Base-by-base conservation (phyloP, 2,797 vertebrate species). In the Pagetopsis macropterus region DNA sequence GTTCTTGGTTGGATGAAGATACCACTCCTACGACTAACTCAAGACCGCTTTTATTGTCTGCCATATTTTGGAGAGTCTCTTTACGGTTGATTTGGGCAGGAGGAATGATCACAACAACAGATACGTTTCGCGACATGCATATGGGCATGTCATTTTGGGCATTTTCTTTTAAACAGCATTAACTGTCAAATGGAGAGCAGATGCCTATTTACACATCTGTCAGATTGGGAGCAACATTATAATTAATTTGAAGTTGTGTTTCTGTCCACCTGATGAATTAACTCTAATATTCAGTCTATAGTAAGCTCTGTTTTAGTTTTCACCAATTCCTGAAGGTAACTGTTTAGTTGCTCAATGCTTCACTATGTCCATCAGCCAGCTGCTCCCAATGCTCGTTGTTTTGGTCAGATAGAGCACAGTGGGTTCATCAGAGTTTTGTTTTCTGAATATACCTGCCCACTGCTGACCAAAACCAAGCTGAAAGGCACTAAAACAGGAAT, bases 1-100 rank as follows among this genome's bases (percentile, higher is more conserved):
- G 58, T 68, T 49, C 45, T 49, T 55, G 8, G 44, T 37, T 37
- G 33, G 33, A 37, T 58, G 44, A 70, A 31, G 17, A 33, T 54
- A 21, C 12, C 33, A 19, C 40, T 46, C 16, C 16, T 31, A 51
- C 10, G 13, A 16, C 21, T 19, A n/a, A 51, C 9, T n/a, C 4
- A 19, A 37, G 46, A 41, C 40, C 8, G 9, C 17, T 40, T 48
- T 13, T 51, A 27, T 11, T 15, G 2, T 31, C 21, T 68, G 19
- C 17, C 16, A n/a, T 51, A 23, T 51, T 69, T 51, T 15, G n/a
- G 15, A 41, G 2, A 9, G 16, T 54, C n/a, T 54, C 40, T 61
- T 16, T 1, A n/a, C 10, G 1, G 33, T 2, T 21, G 43, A 4
- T 27, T 33, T 49, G 33, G 45, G 23, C 31, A 41, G 14, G 27